Evolutionary conservation across 2,888 invertebrate species (phyloP).

Genomic region (Meiosimyza decipiens): DNA sequence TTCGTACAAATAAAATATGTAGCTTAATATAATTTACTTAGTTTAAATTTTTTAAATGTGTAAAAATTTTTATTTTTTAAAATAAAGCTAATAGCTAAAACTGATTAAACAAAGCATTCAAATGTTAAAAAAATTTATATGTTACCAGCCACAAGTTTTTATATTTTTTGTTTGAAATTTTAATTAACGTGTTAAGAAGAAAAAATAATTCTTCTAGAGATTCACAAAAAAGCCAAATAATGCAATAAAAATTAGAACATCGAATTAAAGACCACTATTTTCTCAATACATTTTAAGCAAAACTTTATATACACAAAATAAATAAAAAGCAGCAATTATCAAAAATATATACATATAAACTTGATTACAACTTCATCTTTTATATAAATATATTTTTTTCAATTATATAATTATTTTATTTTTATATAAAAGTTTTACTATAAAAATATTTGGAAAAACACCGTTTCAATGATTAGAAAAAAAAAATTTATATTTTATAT

Average conservation of each 20-base stretch:
- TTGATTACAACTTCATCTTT: no score
- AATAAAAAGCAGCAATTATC: slow-evolving; percentile 15
- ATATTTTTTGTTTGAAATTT: no score
- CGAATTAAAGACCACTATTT: no score
- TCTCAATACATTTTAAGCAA: no score
- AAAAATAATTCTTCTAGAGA: no score
- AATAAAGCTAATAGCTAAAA: neutral
- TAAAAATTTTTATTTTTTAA: neutral
- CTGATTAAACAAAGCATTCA: neutral
- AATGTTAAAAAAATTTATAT: neutral
- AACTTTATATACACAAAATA: no score
- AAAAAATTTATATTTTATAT: no score
- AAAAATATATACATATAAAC: slow-evolving; percentile 12
- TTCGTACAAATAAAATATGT: slow-evolving; percentile 1
- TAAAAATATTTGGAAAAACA: neutral
- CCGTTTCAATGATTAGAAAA: no score
- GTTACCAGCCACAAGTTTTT: no score
- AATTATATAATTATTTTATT: neutral
- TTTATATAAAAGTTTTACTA: slow-evolving; percentile 23
- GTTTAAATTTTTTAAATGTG: neutral
- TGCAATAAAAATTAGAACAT: no score
- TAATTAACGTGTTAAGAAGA: no score
- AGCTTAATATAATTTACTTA: neutral
- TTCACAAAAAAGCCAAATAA: no score
- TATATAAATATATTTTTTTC: slow-evolving; percentile 8